Conservation (phyloP, 2,797 vertebrate species). For the Syngnathus rostellatus region DNA sequence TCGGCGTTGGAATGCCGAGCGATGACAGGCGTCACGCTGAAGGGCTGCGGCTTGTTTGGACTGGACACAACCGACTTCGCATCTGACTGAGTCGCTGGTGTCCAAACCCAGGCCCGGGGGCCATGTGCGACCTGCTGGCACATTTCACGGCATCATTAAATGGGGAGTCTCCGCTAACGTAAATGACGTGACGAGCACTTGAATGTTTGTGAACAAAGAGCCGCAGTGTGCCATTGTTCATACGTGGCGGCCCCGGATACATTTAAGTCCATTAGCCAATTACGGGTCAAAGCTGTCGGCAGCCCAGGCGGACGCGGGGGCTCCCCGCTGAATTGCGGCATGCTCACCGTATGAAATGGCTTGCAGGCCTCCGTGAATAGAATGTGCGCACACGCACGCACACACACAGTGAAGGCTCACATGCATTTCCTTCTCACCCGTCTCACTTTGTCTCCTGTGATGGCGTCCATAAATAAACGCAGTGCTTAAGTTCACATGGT, state of each 20-base stretch:
- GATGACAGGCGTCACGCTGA: slow-evolving; percentile 26
- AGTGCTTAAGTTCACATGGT: background rate
- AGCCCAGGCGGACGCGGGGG: slow-evolving; percentile 26
- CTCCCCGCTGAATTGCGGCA: slow-evolving; percentile 42
- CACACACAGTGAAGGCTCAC: slow-evolving; percentile 12
- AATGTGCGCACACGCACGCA: slow-evolving; percentile 10
- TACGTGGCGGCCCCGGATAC: slow-evolving; percentile 18
- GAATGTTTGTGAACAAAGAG: slow-evolving; percentile 8
- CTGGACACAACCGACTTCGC: background rate
- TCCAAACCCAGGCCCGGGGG: background rate
- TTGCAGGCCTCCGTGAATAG: slow-evolving; percentile 25
- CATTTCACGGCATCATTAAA: too few species aligned
- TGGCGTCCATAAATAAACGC: background rate
- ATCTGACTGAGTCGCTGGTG: background rate
- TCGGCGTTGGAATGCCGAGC: slow-evolving; percentile 5
- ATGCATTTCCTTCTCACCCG: slow-evolving; percentile 2
- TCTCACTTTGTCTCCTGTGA: background rate
- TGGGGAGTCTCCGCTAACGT: too few species aligned
- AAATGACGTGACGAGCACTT: background rate
- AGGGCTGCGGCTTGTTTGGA: background rate
- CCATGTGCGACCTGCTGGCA: too few species aligned
- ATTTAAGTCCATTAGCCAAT: slow-evolving; percentile 42
- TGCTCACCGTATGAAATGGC: slow-evolving; percentile 37
- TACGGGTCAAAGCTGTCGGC: slow-evolving; percentile 44
- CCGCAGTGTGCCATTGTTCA: slow-evolving; percentile 4